Evolutionary conservation across 2,888 invertebrate species (phyloP).

Genomic region (Sicus ferrugineus): DNA sequence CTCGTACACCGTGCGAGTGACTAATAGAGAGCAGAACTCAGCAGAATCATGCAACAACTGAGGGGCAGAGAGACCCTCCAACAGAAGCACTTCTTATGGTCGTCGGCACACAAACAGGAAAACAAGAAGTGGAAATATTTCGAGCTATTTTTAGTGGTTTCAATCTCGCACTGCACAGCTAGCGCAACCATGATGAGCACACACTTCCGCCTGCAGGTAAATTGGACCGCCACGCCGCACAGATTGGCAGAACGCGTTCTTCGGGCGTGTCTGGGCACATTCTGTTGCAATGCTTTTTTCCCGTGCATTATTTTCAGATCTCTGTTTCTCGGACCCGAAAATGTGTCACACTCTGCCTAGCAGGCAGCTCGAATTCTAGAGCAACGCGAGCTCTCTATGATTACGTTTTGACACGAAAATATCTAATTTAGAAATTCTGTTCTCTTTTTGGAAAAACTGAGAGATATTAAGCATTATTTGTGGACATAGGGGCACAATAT

Average conservation of each 20-base stretch:
- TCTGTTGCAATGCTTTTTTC: neutral
- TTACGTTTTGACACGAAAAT: neutral
- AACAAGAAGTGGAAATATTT: slow-evolving; percentile 26
- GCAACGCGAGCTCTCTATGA: neutral
- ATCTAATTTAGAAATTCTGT: neutral
- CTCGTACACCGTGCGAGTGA: too few relatives aligned
- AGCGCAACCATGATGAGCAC: neutral
- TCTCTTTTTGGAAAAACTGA: neutral
- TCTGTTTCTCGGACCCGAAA: too few relatives aligned
- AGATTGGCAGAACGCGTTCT: neutral
- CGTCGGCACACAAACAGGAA: slow-evolving; percentile 23
- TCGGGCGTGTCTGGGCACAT: neutral
- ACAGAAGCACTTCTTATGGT: neutral
- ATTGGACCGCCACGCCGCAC: too few relatives aligned
- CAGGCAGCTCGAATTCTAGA: neutral
- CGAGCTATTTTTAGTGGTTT: slow-evolving; percentile 20
- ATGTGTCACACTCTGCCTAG: neutral
- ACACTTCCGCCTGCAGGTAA: slow-evolving; percentile 33
- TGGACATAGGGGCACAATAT: too few relatives aligned
- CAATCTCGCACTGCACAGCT: neutral
- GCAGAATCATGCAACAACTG: neutral
- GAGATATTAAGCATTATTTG: too few relatives aligned
- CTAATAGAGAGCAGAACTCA: neutral
- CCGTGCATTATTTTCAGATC: neutral
- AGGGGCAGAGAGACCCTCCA: neutral